Percentiles rank a stretch among this genome's conserved stretches.
Conservation (phyloP, 2,113 vertebrate species). For the Heteronetta atricapilla region DNA sequence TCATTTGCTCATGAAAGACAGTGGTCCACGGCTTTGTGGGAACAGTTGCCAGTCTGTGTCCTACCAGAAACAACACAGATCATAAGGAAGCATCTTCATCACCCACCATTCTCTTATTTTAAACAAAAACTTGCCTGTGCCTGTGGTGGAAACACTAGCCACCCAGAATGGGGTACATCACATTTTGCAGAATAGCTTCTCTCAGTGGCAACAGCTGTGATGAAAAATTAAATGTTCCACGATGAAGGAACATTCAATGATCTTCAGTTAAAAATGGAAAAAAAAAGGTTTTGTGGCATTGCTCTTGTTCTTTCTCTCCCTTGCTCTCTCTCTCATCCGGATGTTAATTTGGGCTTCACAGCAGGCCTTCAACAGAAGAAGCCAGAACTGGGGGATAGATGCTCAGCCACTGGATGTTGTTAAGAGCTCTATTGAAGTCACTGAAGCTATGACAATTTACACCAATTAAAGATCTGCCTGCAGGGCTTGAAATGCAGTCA, state of each 20-base stretch:
- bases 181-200: neutral
- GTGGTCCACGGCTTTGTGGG: neutral
- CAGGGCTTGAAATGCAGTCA: neutral
- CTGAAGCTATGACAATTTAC: constrained; percentile 26
- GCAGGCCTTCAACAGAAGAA: constrained; percentile 23
- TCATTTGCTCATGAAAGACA: constrained; percentile 5
- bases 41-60: neutral
- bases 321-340: neutral
- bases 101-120: neutral
- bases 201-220: neutral
- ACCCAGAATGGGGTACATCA: neutral
- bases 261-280: neutral
- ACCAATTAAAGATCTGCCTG: neutral
- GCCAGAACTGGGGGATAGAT: neutral
- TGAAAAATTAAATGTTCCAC: neutral
- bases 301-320: neutral
- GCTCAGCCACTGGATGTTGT: neutral
- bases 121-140: neutral
- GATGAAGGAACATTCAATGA: neutral
- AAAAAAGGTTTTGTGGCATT: neutral
- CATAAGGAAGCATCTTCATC: neutral
- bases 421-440: neutral
- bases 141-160: neutral
- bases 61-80: neutral
- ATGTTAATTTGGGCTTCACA: constrained; percentile 18